These are phyloP conservation scores for Antheraea yamamai DNA, from an alignment of 2,888 invertebrate species.

Conservation along the genomic window DNA sequence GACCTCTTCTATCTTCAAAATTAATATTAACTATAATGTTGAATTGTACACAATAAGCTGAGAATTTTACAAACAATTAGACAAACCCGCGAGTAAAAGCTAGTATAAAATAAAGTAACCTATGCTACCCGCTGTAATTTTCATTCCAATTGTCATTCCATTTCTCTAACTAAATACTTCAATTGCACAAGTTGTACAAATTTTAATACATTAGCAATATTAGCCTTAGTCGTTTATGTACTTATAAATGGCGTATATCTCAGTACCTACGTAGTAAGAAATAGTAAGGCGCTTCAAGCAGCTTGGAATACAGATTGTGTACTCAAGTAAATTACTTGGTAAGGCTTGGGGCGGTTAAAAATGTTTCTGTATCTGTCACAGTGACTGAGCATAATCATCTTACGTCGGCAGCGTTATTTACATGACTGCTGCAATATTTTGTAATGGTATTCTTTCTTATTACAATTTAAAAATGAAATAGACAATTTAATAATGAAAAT, in stretches of 20 bases:
- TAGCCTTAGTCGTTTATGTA: not conserved
- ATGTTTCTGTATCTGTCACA: slow-evolving; percentile 60
- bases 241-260: slow-evolving; percentile 3
- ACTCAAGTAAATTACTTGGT: slow-evolving; percentile 74
- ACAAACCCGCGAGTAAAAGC: too few relatives aligned
- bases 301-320: slow-evolving; percentile 61
- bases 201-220: not conserved
- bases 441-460: not conserved
- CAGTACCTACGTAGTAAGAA: slow-evolving; percentile 16
- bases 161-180: too few relatives aligned
- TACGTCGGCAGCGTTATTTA: slow-evolving; percentile 41
- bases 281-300: slow-evolving; percentile 41
- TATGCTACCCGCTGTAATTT: too few relatives aligned
- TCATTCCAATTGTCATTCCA: too few relatives aligned
- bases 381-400: slow-evolving; percentile 51
- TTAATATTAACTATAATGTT: too few relatives aligned
- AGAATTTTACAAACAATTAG: too few relatives aligned
- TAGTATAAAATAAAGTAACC: too few relatives aligned
- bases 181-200: too few relatives aligned
- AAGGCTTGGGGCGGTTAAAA: slow-evolving; percentile 64
- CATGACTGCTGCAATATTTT: slow-evolving; percentile 1
- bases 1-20: too few relatives aligned
- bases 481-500: not conserved
- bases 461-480: not conserved
- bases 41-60: too few relatives aligned